Percentiles rank a stretch among this genome's conserved stretches.
Conservation (phyloP, 2,888 invertebrate species). For the Pyrrhosoma nymphula region DNA sequence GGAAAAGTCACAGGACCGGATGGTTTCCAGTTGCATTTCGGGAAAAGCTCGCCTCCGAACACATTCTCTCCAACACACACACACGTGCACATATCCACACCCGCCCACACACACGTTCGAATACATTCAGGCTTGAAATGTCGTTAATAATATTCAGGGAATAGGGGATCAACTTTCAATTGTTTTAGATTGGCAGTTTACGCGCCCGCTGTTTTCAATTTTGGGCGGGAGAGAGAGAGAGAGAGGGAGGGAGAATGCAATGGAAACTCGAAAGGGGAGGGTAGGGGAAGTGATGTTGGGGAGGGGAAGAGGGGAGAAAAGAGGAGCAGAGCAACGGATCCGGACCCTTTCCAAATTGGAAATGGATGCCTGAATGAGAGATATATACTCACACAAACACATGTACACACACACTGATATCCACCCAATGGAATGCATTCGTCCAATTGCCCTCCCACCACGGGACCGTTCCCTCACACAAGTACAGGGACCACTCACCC, state of each 20-base stretch:
- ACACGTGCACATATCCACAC: neutral
- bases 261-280: neutral
- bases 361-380: slow-evolving; percentile 36
- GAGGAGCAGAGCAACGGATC: neutral
- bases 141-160: slow-evolving; percentile 66
- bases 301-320: neutral
- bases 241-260: neutral
- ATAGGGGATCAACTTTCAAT: slow-evolving; percentile 67
- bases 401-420: neutral
- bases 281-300: neutral
- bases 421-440: slow-evolving; percentile 59
- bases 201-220: slow-evolving; percentile 63
- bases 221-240: neutral
- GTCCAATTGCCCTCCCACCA: neutral
- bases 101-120: neutral
- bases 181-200: slow-evolving; percentile 67
- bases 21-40: slow-evolving; percentile 62
- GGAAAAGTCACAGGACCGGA: slow-evolving; percentile 54
- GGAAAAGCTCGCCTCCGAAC: neutral
- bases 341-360: slow-evolving; percentile 3
- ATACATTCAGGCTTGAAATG: slow-evolving; percentile 57
- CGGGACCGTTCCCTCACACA: neutral
- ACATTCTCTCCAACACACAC: neutral
- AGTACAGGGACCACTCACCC: too few species aligned
- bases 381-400: neutral